A percentile compares a stretch with the other conserved stretches of the same genome.
These are phyloP conservation scores for Lasioglossum baleicum DNA, from an alignment of 1,140 invertebrate genomes.

Conservation along the genomic window DNA sequence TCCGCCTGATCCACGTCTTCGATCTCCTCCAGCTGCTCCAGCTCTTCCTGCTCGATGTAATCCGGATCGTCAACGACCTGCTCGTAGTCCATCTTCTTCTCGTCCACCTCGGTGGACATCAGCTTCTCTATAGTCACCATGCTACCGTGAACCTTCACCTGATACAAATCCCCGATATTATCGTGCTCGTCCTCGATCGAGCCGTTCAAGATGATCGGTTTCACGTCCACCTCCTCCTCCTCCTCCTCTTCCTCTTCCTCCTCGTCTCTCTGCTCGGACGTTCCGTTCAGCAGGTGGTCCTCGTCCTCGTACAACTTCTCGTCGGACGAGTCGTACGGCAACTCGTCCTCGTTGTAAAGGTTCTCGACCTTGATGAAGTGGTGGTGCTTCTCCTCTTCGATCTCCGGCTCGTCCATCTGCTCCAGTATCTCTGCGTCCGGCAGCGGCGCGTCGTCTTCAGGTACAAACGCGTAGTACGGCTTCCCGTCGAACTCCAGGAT, in stretches of 20 bases:
- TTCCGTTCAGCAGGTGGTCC: conserved; percentile 75
- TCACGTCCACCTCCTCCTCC: conserved; percentile 36
- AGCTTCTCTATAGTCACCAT: conserved; percentile 68
- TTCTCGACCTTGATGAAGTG: conserved; percentile 27
- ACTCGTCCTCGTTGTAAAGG: conserved; percentile 27
- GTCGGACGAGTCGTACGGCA: conserved; percentile 44
- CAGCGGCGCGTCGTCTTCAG: conserved; percentile 71
- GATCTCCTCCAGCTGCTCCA: background rate
- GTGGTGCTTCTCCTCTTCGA: background rate
- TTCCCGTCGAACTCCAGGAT: conserved; percentile 78
- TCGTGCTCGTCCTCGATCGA: conserved; percentile 10
- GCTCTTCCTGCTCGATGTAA: background rate
- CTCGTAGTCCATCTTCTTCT: conserved; percentile 18
- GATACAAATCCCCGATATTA: conserved; percentile 60
- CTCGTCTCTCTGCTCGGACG: conserved; percentile 3
- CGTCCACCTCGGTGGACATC: conserved; percentile 24
- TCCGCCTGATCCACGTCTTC: background rate
- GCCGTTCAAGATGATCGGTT: conserved; percentile 59
- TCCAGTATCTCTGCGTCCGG: conserved; percentile 67
- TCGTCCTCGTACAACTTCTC: conserved; percentile 72
- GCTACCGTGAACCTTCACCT: conserved; percentile 68
- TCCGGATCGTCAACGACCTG: conserved; percentile 1
- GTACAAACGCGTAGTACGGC: conserved; percentile 77
- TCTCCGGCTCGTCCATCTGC: conserved; percentile 51
- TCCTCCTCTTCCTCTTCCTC: conserved; percentile 18